Evolutionary conservation across 2,113 vertebrate genomes (phyloP).

Genomic region (Hippocampus abdominalis): DNA sequence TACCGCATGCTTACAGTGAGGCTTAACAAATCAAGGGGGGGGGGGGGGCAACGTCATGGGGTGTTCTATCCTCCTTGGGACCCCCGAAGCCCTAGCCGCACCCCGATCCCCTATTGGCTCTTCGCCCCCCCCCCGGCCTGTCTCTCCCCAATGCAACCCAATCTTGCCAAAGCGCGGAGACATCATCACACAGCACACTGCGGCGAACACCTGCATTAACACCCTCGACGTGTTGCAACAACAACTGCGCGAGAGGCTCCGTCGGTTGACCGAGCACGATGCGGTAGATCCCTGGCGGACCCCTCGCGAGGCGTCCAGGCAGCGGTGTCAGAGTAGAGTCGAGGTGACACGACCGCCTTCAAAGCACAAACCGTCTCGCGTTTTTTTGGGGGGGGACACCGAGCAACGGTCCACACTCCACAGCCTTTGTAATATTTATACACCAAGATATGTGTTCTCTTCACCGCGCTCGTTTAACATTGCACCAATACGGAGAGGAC

Average conservation of each 20-base stretch:
- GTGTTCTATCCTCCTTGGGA: background rate
- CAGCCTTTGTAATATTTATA: background rate
- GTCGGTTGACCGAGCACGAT: conserved; percentile 18
- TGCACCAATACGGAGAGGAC: conserved; percentile 66
- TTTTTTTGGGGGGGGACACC: background rate
- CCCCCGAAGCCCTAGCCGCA: background rate
- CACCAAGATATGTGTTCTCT: background rate
- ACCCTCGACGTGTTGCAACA: conserved; percentile 15
- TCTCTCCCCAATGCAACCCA: background rate
- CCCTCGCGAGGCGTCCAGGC: conserved; percentile 18
- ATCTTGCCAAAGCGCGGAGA: background rate
- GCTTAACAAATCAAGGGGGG: background rate
- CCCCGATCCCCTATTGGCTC: background rate
- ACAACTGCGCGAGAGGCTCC: conserved; percentile 3
- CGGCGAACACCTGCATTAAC: conserved; percentile 21
- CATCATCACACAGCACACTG: background rate
- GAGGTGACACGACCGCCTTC: conserved; percentile 39
- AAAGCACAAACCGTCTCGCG: conserved; percentile 16
- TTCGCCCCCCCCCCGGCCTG: background rate
- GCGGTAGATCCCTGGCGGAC: conserved; percentile 35
- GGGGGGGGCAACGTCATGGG: background rate
- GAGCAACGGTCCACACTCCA: background rate
- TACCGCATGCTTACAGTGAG: background rate
- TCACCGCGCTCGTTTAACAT: conserved; percentile 28
- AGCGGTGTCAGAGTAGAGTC: conserved; percentile 29